These are phyloP conservation scores for Metaphire vulgaris DNA, from an alignment of 1,140 invertebrate species.

Conservation along the genomic window DNA sequence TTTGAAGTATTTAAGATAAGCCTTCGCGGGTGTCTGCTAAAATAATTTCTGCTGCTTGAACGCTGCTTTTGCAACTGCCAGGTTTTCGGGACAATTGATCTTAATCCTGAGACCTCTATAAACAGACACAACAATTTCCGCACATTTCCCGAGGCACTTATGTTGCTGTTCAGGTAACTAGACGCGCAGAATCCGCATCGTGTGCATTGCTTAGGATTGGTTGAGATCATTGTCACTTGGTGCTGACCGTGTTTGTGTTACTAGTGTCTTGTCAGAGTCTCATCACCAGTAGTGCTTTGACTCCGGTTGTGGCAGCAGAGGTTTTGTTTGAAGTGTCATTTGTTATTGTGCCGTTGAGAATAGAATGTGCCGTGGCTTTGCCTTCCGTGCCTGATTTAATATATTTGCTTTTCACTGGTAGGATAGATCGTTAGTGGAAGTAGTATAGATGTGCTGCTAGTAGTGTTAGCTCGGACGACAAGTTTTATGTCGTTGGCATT, in stretches of 20 bases:
- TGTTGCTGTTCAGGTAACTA: conserved; percentile 96
- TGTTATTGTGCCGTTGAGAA: too few species aligned
- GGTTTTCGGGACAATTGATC: conserved; percentile 82
- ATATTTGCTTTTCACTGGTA: too few species aligned
- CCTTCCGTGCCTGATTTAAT: too few species aligned
- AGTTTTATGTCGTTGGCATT: too few species aligned
- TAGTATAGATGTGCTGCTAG: too few species aligned
- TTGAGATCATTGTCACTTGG: neutral
- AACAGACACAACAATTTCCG: conserved; percentile 99
- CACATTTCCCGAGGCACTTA: conserved; percentile 93
- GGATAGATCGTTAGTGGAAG: too few species aligned
- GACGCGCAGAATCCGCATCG: neutral
- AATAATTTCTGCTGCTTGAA: neutral
- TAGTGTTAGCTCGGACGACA: too few species aligned
- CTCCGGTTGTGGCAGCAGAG: neutral
- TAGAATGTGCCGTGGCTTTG: too few species aligned
- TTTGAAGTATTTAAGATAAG: too few species aligned
- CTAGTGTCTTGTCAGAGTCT: neutral
- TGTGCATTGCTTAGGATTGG: neutral
- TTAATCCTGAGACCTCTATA: conserved; percentile 77
- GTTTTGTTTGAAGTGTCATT: conserved; percentile 2
- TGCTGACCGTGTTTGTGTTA: neutral
- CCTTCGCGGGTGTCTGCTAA: neutral
- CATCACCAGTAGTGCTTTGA: neutral
- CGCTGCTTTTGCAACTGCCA: conserved; percentile 19